Evolutionary conservation across 2,113 vertebrate genomes (phyloP).

Genomic region (Heterochromis multidens): DNA sequence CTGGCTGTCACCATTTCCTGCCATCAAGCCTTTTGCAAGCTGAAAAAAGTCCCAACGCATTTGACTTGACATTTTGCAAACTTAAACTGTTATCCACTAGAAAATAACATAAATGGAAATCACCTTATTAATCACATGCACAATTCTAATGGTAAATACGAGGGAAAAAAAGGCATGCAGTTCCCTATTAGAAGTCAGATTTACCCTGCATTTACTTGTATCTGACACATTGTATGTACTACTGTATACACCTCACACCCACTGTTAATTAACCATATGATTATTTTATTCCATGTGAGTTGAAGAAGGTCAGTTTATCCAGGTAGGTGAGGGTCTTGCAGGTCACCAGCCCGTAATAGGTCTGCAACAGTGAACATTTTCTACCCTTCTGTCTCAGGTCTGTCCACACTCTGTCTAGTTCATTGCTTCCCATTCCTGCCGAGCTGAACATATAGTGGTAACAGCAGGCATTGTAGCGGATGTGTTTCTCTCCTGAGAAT

Average conservation of each 20-base stretch:
- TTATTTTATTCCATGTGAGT: neutral
- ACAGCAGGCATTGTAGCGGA: constrained; percentile 89
- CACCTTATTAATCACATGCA: neutral
- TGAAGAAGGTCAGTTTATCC: constrained; percentile 77
- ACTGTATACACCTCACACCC: neutral
- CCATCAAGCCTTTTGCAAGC: neutral
- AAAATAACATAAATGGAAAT: neutral
- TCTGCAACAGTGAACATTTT: constrained; percentile 78
- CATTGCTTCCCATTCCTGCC: constrained; percentile 58
- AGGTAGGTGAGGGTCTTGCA: constrained; percentile 89
- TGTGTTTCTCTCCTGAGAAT: constrained; percentile 83
- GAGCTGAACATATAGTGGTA: constrained; percentile 90
- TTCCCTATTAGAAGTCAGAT: neutral
- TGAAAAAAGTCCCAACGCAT: neutral
- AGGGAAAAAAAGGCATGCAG: neutral
- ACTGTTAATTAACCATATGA: neutral
- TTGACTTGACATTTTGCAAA: neutral
- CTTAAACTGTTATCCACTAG: neutral
- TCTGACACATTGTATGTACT: neutral
- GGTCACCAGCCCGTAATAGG: constrained; percentile 85
- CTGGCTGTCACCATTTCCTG: neutral
- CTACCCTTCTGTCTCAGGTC: constrained; percentile 74
- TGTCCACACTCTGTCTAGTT: constrained; percentile 78
- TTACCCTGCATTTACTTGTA: neutral
- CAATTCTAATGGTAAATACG: neutral